Evolutionary conservation across 2,113 vertebrate species (phyloP), one percentile per base, ranked within the genome.

Genomic region (Gopherus evgoodei): DNA sequence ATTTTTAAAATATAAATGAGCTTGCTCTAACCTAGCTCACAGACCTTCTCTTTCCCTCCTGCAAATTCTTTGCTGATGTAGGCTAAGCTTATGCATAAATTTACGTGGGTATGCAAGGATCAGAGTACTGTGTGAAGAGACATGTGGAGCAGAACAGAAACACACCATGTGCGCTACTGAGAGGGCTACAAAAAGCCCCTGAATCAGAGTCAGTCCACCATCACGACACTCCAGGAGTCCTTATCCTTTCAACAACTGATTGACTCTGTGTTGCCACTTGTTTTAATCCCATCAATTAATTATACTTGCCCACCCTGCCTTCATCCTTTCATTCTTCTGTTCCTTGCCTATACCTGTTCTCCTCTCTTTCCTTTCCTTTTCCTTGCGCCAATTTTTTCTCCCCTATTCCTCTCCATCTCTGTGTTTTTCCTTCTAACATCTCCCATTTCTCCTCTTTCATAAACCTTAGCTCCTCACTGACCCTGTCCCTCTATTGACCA

Each of bases 261-360:
- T 85, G 7, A 29, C 93, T 87, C 59, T 75, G 65, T 93, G 62
- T 72, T 56, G 86, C 5, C 7, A 25, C 11, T 80, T 89, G 31
- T 84, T 76, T n/a, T 82, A n/a, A 86, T 86, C 59, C 38, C 88
- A 83, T 47, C 35, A 95, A 52, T 57, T 90, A 95, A 93, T 49
- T 92, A 91, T 6, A 57, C 53, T n/a, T 78, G 24, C 89, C 35
- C 17, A 31, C 59, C 27, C 31, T 38, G 5, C 54, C 54, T 86
- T 93, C 52, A 84, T 35, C 44, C 86, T 2, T 69, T 93, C n/a
- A 75, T n/a, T 75, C 29, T 62, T 65, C 69, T 75, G 69, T 5
- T 22, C 22, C n/a, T 89, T 53, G 8, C 27, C 83, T 88, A 31
- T 65, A 35, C 31, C 31, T 31, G 59, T 31, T 13, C 29, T 35